Evolutionary conservation across 2,113 vertebrate species (phyloP).

Genomic region (Pseudopipra pipra): DNA sequence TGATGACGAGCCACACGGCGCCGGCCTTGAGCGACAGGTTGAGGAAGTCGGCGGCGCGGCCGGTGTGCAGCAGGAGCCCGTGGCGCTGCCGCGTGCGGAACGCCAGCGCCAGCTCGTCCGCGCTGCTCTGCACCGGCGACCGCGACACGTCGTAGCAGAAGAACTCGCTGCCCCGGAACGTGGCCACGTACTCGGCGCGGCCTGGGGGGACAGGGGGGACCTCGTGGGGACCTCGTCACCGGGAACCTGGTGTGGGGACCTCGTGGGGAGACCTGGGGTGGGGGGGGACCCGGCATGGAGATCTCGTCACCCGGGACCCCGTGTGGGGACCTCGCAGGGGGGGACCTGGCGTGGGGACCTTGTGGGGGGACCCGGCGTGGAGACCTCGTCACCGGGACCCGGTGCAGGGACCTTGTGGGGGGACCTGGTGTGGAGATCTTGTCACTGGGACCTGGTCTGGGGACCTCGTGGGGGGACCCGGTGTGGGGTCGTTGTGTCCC

Average conservation of each 20-base stretch:
- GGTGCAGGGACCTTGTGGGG: too few relatives aligned
- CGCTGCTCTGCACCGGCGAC: constrained; percentile 94
- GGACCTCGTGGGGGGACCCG: too few relatives aligned
- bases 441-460: too few relatives aligned
- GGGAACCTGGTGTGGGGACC: background rate
- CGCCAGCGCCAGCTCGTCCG: constrained; percentile 94
- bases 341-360: too few relatives aligned
- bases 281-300: too few relatives aligned
- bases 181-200: constrained; percentile 91
- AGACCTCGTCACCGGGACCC: too few relatives aligned
- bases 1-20: constrained; percentile 94
- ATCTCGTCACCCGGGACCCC: too few relatives aligned
- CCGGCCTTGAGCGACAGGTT: constrained; percentile 93
- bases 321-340: too few relatives aligned
- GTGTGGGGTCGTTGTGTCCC: too few relatives aligned
- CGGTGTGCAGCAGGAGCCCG: constrained; percentile 93
- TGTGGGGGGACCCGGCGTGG: background rate
- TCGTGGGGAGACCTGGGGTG: too few relatives aligned
- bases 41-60: constrained; percentile 91
- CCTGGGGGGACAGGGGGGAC: constrained; percentile 63
- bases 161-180: constrained; percentile 93
- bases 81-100: constrained; percentile 93
- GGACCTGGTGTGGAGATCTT: too few relatives aligned
- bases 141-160: constrained; percentile 97
- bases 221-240: background rate